Conservation (phyloP, 2,113 vertebrate species). For the Corythaeola cristata region DNA sequence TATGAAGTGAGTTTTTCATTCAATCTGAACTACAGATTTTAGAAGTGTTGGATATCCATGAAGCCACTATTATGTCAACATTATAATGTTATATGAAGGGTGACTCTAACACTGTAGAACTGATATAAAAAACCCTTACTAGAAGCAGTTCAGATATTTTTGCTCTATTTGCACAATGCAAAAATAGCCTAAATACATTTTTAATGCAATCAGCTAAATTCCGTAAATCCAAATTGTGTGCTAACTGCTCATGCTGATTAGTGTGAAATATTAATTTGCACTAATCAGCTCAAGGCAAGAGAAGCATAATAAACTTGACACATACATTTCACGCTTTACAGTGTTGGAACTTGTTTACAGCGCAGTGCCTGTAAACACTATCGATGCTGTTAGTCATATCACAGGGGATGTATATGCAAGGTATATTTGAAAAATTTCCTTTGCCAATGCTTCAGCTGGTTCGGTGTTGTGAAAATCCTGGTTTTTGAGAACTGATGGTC, state of each 20-base stretch:
- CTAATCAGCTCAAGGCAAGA: conserved; percentile 63
- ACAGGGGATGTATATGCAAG: not conserved
- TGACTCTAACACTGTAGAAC: not conserved
- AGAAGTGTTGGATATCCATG: not conserved
- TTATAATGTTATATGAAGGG: not conserved
- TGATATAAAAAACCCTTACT: not conserved
- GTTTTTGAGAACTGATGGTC: conserved; percentile 10
- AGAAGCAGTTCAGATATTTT: conserved; percentile 41
- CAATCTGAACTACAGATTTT: not conserved
- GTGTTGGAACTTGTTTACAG: conserved; percentile 38
- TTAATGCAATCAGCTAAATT: conserved; percentile 70
- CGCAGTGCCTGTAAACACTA: not conserved
- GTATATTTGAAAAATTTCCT: conserved; percentile 14
- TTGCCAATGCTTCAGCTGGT: not conserved
- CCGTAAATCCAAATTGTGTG: conserved; percentile 68
- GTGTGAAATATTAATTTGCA: conserved; percentile 75
- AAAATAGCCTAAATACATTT: conserved; percentile 72
- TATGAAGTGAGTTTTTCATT: not conserved
- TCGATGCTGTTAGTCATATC: not conserved
- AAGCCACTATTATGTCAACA: not conserved
- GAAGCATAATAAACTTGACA: conserved; percentile 72
- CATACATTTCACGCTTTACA: conserved; percentile 63
- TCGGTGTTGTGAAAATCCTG: not conserved
- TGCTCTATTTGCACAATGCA: conserved; percentile 55
- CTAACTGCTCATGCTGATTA: conserved; percentile 69